phyloP scores from a whole-genome alignment of 2,113 vertebrate species.

The Eurystomus gularis region DNA sequence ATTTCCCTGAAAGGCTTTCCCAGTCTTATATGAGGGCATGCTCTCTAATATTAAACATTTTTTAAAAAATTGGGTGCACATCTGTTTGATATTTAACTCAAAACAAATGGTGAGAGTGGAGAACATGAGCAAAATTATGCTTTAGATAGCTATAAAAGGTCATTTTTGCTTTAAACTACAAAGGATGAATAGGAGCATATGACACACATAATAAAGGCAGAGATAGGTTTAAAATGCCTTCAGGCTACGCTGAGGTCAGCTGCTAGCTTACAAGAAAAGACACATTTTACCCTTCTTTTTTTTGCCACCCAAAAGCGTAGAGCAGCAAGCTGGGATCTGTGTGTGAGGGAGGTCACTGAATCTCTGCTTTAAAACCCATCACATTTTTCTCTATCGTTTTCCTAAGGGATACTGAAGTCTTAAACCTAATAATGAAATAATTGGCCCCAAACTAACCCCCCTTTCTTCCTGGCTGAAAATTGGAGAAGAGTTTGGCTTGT shows the following conservation, averaged over 20 bases:
- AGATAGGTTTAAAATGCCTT: slow-evolving; percentile 14
- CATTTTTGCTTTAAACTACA: slow-evolving; percentile 68
- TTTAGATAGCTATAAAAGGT: slow-evolving; percentile 70
- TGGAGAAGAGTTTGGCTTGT: background rate
- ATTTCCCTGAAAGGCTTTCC: slow-evolving; percentile 74
- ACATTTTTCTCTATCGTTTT: background rate
- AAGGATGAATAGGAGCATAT: slow-evolving; percentile 51
- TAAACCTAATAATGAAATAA: background rate
- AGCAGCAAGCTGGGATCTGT: background rate
- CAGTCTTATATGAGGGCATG: slow-evolving; percentile 72
- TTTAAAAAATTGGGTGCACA: slow-evolving; percentile 66
- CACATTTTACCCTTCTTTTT: background rate
- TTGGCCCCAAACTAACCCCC: background rate
- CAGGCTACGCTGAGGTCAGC: slow-evolving; percentile 23
- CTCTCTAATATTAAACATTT: slow-evolving; percentile 76
- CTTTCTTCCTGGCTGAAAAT: background rate
- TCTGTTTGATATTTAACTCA: slow-evolving; percentile 81
- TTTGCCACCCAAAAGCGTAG: background rate
- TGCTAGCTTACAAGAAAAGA: slow-evolving; percentile 32
- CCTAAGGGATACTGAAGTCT: background rate
- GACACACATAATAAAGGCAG: slow-evolving; percentile 31
- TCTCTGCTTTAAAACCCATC: background rate
- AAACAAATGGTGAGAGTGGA: slow-evolving; percentile 72
- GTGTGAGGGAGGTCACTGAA: background rate
- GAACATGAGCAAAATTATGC: slow-evolving; percentile 66